These are phyloP conservation scores for Rhynchophorus ferrugineus DNA, from an alignment of 1,140 invertebrate species.

Conservation along the genomic window DNA sequence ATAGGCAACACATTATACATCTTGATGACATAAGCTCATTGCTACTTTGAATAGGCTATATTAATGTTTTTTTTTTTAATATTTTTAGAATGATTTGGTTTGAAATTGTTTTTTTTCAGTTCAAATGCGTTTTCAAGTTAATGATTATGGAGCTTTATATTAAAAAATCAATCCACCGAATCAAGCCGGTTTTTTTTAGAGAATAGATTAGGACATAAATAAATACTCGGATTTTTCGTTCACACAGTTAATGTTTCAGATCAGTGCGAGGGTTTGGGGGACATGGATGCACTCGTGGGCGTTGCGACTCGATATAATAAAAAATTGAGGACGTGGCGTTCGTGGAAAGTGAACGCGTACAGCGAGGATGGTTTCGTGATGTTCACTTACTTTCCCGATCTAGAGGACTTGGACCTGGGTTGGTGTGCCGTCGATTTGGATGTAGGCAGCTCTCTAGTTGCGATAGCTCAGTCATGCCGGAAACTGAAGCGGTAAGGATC, in stretches of 20 bases:
- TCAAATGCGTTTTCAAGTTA: too few relatives aligned
- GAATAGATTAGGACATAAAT: too few relatives aligned
- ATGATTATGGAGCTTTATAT: too few relatives aligned
- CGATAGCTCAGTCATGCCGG: constrained; percentile 45
- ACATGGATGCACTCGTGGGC: constrained; percentile 62
- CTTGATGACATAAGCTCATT: too few relatives aligned
- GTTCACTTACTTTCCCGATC: constrained; percentile 56
- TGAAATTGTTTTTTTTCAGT: too few relatives aligned
- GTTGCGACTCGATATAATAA: constrained; percentile 57
- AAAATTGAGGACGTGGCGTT: constrained; percentile 65
- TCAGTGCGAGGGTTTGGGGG: constrained; percentile 46
- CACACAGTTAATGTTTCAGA: constrained; percentile 43
- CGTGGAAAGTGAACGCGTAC: constrained; percentile 75
- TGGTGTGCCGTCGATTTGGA: constrained; percentile 57
- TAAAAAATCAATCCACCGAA: too few relatives aligned
- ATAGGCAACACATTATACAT: too few relatives aligned
- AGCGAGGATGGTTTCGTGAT: constrained; percentile 61
- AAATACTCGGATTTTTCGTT: too few relatives aligned
- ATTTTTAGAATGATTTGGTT: too few relatives aligned
- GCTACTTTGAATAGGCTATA: too few relatives aligned
- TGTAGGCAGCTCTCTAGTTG: constrained; percentile 42
- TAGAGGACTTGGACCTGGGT: constrained; percentile 80
- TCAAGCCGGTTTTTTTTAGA: too few relatives aligned
- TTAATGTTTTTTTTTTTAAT: too few relatives aligned
- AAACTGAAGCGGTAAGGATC: constrained; percentile 42